phyloP scores from a whole-genome alignment of 2,797 vertebrate genomes.

The Fistularia tabacaria region DNA sequence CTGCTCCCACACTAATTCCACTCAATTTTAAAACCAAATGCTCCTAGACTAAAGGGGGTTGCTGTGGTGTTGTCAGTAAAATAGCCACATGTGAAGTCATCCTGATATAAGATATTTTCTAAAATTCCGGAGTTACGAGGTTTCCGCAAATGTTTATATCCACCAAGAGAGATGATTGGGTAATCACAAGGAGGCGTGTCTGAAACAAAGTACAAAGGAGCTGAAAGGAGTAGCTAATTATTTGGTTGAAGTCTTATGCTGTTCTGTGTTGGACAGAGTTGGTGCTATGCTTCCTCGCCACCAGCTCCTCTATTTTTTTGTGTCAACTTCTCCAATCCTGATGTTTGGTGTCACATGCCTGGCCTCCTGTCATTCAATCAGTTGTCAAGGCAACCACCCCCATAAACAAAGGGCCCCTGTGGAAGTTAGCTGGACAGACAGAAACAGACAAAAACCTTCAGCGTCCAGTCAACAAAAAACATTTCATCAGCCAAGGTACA shows the following conservation, averaged over 20 bases:
- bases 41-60: no score
- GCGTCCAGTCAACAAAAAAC: not conserved
- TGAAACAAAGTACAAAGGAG: conserved; percentile 17
- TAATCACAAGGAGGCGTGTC: conserved; percentile 23
- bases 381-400: conserved; percentile 41
- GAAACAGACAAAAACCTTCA: not conserved
- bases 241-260: conserved; percentile 19
- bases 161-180: conserved; percentile 26
- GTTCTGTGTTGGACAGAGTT: conserved; percentile 17
- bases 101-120: not conserved
- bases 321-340: conserved; percentile 29
- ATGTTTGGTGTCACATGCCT: conserved; percentile 41
- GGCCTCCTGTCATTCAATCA: conserved; percentile 59
- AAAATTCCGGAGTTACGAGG: conserved; percentile 25
- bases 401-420: conserved; percentile 29
- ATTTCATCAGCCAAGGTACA: no score
- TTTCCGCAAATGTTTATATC: conserved; percentile 18
- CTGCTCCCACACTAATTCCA: no score
- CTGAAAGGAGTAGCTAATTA: conserved; percentile 41
- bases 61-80: not conserved
- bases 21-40: no score
- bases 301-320: conserved; percentile 15
- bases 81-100: not conserved
- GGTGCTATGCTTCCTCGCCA: conserved; percentile 22
- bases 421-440: conserved; percentile 50